Base-by-base conservation (phyloP, 2,888 invertebrate species). In the Hermaeophaga mercurialis region DNA sequence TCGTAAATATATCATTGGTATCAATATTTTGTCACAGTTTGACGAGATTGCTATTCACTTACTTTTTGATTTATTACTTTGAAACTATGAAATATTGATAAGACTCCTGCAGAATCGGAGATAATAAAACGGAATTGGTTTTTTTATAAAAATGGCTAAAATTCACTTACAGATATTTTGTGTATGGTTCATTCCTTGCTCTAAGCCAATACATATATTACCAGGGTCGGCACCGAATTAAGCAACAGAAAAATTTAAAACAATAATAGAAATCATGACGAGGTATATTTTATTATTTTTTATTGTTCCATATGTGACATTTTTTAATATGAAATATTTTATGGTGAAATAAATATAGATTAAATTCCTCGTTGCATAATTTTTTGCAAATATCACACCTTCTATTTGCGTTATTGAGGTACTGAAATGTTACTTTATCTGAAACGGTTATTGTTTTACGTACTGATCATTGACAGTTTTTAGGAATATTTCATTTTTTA, bases 71-170 rank as follows among this genome's bases (percentile, higher is more conserved):
- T 74, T 77, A 75, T 79, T 66, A 73, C 75, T 62, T 69, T 68
- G 65, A 68, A 73, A 75, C 76, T 76, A 68, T 77, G 78, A 69
- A 79, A 81, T 69, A 75, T 73, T 74, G 81, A 82, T 70, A 80
- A 80, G 65, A 70, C 72, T 66, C 75, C 75, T 70, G 73, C 74
- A 54, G 76, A 79, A 80, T 79, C 69, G 71, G 65, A 64, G 70
- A 69, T 71, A 72, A 75, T 77, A 75, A 77, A 76, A 75, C 63
- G 74, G 68, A 75, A 76, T 76, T 75, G 75, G 70, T 72, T 75
- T 76, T 75, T 75, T 74, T 72, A 56, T 47, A 52, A 59, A 59
- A 59, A 62, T 59, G 53, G 62, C 58, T 58, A 57, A 63, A 58
- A 59, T 63, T 55, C 63, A 54, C 58, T 63, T 55, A 58, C 56